These are phyloP conservation scores for Scaptomyza caliginosa DNA, from an alignment of 2,888 invertebrate species.

Conservation along the genomic window DNA sequence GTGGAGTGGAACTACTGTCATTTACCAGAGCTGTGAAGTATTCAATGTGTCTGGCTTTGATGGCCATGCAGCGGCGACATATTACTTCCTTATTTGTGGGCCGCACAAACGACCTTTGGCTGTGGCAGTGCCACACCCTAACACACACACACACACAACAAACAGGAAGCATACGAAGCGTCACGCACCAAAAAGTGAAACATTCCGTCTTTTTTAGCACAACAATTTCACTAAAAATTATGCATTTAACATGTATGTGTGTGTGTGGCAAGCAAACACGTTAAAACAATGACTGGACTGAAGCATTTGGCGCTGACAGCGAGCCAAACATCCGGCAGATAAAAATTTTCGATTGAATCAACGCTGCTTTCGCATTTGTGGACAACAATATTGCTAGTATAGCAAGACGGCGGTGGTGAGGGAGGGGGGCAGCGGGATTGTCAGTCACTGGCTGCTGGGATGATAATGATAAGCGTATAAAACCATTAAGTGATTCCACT, in stretches of 20 bases:
- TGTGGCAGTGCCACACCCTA: slow-evolving; percentile 18
- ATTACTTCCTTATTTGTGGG: slow-evolving; percentile 82
- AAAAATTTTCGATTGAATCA: slow-evolving; percentile 75
- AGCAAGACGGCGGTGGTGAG: not conserved
- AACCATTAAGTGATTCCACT: slow-evolving; percentile 83
- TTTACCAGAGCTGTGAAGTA: slow-evolving; percentile 43
- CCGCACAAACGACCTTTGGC: slow-evolving; percentile 62
- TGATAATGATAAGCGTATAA: slow-evolving; percentile 80
- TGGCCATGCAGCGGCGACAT: slow-evolving; percentile 73
- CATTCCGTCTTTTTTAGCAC: slow-evolving; percentile 72
- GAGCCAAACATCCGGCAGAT: slow-evolving; percentile 77
- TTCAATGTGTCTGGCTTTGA: slow-evolving; percentile 71
- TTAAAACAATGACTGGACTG: slow-evolving; percentile 74
- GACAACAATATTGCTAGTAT: slow-evolving; percentile 15
- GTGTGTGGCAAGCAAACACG: slow-evolving; percentile 51
- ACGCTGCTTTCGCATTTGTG: too few relatives aligned
- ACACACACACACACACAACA: not conserved
- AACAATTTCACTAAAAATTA: slow-evolving; percentile 62
- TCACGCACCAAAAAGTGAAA: slow-evolving; percentile 57
- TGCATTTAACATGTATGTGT: slow-evolving; percentile 44
- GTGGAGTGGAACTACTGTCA: slow-evolving; percentile 17
- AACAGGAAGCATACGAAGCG: slow-evolving; percentile 4
- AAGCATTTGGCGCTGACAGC: slow-evolving; percentile 74
- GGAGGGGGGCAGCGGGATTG: not conserved
- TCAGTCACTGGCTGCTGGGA: slow-evolving; percentile 32